Evolutionary conservation across 2,888 invertebrate genomes (phyloP).

Genomic region (Drosophila testacea): DNA sequence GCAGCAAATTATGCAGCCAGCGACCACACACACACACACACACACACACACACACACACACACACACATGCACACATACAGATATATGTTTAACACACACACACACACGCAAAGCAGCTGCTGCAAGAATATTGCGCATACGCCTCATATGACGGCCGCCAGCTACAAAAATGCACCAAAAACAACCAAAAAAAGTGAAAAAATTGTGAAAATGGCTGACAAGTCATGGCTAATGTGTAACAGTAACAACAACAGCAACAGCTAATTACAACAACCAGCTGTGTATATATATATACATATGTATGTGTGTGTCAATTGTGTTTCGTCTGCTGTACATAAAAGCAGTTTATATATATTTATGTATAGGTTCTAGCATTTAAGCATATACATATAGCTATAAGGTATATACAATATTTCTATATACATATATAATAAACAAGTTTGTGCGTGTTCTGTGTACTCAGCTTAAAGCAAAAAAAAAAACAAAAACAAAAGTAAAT

Average conservation of each 20-base stretch:
- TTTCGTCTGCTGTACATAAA: slow-evolving; percentile 20
- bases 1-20: slow-evolving; percentile 61
- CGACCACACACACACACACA: slow-evolving; percentile 34
- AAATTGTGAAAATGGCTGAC: slow-evolving; percentile 11
- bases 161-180: slow-evolving; percentile 47
- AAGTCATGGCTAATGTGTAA: slow-evolving; percentile 54
- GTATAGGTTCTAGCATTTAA: slow-evolving; percentile 8
- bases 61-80: slow-evolving; percentile 25
- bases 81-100: slow-evolving; percentile 31
- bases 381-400: slow-evolving; percentile 11
- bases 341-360: slow-evolving; percentile 8
- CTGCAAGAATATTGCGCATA: slow-evolving; percentile 56
- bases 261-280: slow-evolving; percentile 19
- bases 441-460: slow-evolving; percentile 29
- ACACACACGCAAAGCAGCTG: slow-evolving; percentile 40
- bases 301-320: slow-evolving; percentile 35
- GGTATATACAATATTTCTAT: slow-evolving; percentile 17
- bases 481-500: slow-evolving; percentile 47
- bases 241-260: slow-evolving; percentile 39
- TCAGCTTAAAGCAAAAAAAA: slow-evolving; percentile 43
- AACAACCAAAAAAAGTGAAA: slow-evolving; percentile 15
- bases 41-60: slow-evolving; percentile 41
- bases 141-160: slow-evolving; percentile 58
- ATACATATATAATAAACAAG: slow-evolving; percentile 17
- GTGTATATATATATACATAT: slow-evolving; percentile 10